These are phyloP conservation scores for Paedocypris sp. DNA, from an alignment of 2,113 vertebrate genomes.

Conservation along the genomic window DNA sequence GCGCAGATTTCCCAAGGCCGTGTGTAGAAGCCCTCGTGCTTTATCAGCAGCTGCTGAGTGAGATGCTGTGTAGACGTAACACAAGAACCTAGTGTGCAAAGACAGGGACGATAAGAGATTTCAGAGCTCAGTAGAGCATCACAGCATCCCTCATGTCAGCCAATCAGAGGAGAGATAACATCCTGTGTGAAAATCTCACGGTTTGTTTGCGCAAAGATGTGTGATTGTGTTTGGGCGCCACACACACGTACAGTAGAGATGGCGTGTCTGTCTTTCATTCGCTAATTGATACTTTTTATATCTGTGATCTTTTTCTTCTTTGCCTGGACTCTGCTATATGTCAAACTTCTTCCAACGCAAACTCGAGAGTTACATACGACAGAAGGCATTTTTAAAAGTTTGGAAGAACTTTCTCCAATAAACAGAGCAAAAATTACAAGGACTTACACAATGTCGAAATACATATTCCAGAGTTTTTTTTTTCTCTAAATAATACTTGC, in stretches of 20 bases:
- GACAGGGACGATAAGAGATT: neutral
- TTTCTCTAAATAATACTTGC: no score
- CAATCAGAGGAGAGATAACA: neutral
- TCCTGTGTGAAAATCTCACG: neutral
- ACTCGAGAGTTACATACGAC: no score
- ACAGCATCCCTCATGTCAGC: neutral
- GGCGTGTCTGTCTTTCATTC: no score
- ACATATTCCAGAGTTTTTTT: no score
- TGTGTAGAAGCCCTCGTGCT: neutral
- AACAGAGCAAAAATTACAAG: no score
- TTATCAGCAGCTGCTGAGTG: neutral
- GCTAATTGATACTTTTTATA: no score
- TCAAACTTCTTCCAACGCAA: no score
- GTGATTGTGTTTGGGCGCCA: neutral
- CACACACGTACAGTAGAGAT: neutral
- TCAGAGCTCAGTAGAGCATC: constrained; percentile 3
- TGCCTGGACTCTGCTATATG: no score
- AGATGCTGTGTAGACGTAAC: constrained; percentile 17
- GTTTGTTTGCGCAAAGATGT: neutral
- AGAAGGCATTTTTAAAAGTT: no score
- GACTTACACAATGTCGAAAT: no score
- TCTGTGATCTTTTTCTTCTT: no score
- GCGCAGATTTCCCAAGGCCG: neutral
- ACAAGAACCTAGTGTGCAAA: neutral
- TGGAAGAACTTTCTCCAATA: no score